Conservation (phyloP, 2,888 invertebrate species). For the Cephus sareptanus region DNA sequence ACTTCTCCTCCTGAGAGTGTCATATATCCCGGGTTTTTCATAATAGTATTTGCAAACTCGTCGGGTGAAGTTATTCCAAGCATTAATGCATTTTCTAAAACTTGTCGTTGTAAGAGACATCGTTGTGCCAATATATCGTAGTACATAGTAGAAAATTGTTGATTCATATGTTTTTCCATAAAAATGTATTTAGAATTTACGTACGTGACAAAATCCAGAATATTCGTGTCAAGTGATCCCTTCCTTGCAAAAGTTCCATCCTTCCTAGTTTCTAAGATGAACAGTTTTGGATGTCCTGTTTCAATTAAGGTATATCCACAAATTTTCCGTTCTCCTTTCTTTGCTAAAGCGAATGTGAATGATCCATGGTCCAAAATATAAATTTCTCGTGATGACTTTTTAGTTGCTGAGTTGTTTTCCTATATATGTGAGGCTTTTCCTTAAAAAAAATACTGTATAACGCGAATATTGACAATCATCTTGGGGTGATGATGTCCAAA, state of each 20-base stretch:
- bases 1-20: slow-evolving; percentile 1
- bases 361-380: background rate
- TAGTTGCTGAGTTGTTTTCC: background rate
- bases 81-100: too few species aligned
- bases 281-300: slow-evolving; percentile 12
- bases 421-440: background rate
- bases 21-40: too few species aligned
- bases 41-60: too few species aligned
- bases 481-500: background rate
- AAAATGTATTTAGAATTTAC: slow-evolving; percentile 29
- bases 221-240: background rate
- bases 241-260: background rate
- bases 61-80: too few species aligned
- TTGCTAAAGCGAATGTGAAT: slow-evolving; percentile 9
- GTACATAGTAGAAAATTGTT: slow-evolving; percentile 19
- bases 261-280: background rate
- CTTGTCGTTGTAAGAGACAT: too few species aligned
- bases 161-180: slow-evolving; percentile 27
- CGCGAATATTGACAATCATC: background rate
- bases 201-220: slow-evolving; percentile 10
- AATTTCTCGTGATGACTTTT: background rate
- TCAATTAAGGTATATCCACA: too few species aligned
- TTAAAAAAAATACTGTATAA: background rate
- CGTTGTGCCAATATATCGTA: too few species aligned
- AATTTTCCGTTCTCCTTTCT: background rate